Evolutionary conservation across 2,797 vertebrate genomes (phyloP).

Genomic region (Sibirionetta formosa): DNA sequence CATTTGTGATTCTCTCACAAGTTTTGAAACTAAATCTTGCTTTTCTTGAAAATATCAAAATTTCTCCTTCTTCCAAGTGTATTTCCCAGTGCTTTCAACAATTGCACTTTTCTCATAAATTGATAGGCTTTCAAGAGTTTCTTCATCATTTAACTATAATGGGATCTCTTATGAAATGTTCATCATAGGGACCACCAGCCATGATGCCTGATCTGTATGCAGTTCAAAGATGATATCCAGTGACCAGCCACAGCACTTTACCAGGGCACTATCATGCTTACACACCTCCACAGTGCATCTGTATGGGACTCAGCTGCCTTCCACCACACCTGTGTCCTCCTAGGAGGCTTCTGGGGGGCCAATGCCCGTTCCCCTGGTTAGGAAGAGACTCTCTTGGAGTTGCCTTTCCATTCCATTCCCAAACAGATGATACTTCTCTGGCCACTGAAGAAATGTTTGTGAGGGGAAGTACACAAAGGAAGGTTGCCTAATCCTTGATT

Average conservation of each 20-base stretch:
- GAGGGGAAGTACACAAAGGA: neutral
- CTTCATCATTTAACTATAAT: neutral
- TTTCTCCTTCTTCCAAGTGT: neutral
- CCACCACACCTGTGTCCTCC: accelerated
- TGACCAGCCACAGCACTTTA: neutral
- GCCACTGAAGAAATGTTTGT: neutral
- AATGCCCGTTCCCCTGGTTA: neutral
- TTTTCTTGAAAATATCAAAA: neutral
- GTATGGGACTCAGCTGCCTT: neutral
- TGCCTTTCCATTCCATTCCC: neutral
- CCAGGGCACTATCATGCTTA: accelerated
- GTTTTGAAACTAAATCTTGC: neutral
- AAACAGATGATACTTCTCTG: neutral
- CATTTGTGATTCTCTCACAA: neutral
- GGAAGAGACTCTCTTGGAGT: neutral
- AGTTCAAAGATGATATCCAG: neutral
- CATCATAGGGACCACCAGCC: neutral
- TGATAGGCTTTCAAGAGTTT: neutral
- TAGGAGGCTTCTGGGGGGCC: neutral
- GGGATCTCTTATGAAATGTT: neutral
- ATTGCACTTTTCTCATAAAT: neutral
- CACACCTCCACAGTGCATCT: accelerated
- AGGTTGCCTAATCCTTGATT: neutral
- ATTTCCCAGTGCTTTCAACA: neutral
- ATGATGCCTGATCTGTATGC: neutral